Evolutionary conservation across 2,113 vertebrate genomes (phyloP).

Genomic region (Mobula birostris): DNA sequence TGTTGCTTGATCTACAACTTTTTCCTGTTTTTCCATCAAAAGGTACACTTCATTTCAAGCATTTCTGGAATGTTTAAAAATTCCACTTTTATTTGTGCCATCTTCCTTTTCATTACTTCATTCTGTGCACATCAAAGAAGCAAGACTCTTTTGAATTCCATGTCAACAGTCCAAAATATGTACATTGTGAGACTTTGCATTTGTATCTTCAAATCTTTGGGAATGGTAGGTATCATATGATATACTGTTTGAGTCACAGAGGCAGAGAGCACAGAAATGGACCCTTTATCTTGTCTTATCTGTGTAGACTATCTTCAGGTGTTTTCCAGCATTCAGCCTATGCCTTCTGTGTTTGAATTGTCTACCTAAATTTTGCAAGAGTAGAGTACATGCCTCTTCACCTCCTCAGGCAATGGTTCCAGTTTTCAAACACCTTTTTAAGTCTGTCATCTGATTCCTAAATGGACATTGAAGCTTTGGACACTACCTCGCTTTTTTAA

Average conservation of each 20-base stretch:
- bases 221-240: not conserved
- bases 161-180: not conserved
- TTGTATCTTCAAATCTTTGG: not conserved
- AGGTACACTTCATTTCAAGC: constrained; percentile 27
- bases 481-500: no score
- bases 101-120: not conserved
- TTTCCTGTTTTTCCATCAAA: not conserved
- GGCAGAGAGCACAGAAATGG: no score
- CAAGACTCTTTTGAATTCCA: not conserved
- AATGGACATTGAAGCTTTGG: no score
- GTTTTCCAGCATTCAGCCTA: no score
- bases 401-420: no score
- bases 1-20: no score
- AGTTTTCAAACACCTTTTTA: no score
- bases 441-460: not conserved
- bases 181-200: not conserved
- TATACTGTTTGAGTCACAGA: not conserved
- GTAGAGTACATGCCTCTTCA: no score
- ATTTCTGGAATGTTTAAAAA: constrained; percentile 40
- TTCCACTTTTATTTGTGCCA: not conserved
- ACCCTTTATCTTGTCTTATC: no score
- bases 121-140: not conserved
- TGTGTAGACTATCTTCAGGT: no score
- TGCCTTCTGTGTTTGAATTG: no score
- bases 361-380: no score